phyloP scores from a whole-genome alignment of 2,113 vertebrate species.

The Phyllostomus discolor region DNA sequence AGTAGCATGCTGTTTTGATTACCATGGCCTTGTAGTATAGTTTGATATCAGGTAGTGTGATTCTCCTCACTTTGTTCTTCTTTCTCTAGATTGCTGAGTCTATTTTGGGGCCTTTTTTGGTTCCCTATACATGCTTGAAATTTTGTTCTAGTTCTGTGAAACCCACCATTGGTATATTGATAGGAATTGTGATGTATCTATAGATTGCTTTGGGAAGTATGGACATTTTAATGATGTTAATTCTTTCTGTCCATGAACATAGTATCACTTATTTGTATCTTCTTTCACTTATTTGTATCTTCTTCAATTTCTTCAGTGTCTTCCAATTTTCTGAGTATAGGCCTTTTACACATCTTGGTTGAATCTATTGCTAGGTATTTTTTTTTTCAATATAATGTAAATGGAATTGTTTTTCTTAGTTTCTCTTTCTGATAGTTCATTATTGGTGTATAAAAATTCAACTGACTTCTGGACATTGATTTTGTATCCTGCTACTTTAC shows the following conservation, averaged over 20 bases:
- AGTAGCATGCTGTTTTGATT: neutral
- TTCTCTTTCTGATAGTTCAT: neutral
- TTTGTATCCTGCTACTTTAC: neutral
- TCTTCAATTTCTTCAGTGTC: neutral
- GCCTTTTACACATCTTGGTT: neutral
- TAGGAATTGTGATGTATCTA: neutral
- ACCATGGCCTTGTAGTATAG: neutral
- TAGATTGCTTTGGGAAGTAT: neutral
- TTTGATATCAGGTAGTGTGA: neutral
- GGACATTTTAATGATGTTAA: neutral
- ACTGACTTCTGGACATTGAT: neutral
- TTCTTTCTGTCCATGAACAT: neutral
- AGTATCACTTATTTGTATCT: neutral
- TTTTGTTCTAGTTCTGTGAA: neutral
- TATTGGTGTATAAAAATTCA: neutral
- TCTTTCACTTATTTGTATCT: neutral
- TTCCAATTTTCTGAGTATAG: neutral
- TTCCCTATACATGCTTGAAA: neutral
- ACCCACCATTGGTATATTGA: neutral
- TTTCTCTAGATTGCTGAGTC: neutral
- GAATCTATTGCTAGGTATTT: neutral
- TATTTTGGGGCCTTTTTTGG: neutral
- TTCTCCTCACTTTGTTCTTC: neutral
- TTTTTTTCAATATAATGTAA: neutral
- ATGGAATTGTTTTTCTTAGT: neutral